These are phyloP conservation scores for Tenebrio molitor DNA, from an alignment of 1,140 invertebrate species.

Conservation along the genomic window DNA sequence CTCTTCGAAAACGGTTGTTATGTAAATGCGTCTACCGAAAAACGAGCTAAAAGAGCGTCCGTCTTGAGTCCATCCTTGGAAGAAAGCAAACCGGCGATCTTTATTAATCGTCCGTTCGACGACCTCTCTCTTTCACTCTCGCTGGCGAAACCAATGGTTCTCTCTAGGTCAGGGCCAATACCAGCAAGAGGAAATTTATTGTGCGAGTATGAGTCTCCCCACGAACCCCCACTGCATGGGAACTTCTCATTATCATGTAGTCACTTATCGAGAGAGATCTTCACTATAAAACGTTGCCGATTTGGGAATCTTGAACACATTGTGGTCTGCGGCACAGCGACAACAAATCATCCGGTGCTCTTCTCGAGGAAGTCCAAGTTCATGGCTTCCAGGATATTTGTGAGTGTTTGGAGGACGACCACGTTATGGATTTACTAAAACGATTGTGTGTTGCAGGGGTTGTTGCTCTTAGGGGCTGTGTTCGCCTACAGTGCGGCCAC, in stretches of 20 bases:
- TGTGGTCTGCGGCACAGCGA: slow-evolving; percentile 41
- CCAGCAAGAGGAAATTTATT: slow-evolving; percentile 41
- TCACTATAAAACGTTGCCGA: slow-evolving; percentile 56
- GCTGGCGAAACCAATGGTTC: slow-evolving; percentile 32
- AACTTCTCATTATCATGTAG: slow-evolving; percentile 46
- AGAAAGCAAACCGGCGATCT: slow-evolving; percentile 39
- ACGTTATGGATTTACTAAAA: not conserved
- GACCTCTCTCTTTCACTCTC: slow-evolving; percentile 59
- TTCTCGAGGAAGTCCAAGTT: slow-evolving; percentile 49
- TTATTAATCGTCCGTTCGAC: slow-evolving; percentile 31
- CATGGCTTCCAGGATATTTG: slow-evolving; percentile 62
- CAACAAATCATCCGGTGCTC: slow-evolving; percentile 47
- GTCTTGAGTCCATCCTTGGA: not conserved
- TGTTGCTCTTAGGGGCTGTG: slow-evolving; percentile 54
- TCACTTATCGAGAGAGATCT: slow-evolving; percentile 45
- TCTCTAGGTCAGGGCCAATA: slow-evolving; percentile 58
- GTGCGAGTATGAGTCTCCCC: slow-evolving; percentile 41
- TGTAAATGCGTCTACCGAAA: slow-evolving; percentile 13
- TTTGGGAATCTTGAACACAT: slow-evolving; percentile 49
- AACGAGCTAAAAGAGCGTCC: too few relatives aligned
- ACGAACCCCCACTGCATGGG: slow-evolving; percentile 50
- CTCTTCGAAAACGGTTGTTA: slow-evolving; percentile 7
- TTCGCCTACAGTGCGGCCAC: slow-evolving; percentile 55
- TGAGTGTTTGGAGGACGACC: slow-evolving; percentile 53
- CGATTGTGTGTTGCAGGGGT: slow-evolving; percentile 56